Evolutionary conservation across 2,888 invertebrate species (phyloP).

Genomic region (Pyrgus malvae): DNA sequence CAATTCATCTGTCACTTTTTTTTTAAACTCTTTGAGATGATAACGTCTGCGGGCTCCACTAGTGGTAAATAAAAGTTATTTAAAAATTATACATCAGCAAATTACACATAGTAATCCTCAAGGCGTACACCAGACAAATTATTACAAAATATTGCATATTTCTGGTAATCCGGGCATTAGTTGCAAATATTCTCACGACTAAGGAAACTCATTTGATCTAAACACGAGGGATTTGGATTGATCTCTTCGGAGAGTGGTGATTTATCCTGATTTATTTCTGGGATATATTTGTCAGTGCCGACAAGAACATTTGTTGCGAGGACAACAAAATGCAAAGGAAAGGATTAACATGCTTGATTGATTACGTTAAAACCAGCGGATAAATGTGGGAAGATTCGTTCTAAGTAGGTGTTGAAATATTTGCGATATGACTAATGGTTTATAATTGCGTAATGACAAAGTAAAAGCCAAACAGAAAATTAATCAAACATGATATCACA

Average conservation of each 20-base stretch:
- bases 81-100: no score
- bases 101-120: neutral
- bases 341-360: conserved; percentile 5
- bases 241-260: conserved; percentile 10
- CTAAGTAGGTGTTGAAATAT: neutral
- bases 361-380: neutral
- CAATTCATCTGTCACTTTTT: no score
- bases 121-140: neutral
- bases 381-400: neutral
- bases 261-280: conserved; percentile 13
- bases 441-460: no score
- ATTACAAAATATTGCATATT: neutral
- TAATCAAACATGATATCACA: no score
- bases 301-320: neutral
- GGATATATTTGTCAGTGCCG: conserved; percentile 2
- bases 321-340: conserved; percentile 2
- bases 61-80: no score
- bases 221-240: conserved; percentile 1
- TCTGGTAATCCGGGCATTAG: neutral
- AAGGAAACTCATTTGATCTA: neutral
- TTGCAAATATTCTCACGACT: neutral
- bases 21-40: no score
- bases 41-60: no score
- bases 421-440: no score
- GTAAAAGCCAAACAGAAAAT: no score